Conservation (phyloP, 2,113 vertebrate genomes). For the Tamias sibiricus region DNA sequence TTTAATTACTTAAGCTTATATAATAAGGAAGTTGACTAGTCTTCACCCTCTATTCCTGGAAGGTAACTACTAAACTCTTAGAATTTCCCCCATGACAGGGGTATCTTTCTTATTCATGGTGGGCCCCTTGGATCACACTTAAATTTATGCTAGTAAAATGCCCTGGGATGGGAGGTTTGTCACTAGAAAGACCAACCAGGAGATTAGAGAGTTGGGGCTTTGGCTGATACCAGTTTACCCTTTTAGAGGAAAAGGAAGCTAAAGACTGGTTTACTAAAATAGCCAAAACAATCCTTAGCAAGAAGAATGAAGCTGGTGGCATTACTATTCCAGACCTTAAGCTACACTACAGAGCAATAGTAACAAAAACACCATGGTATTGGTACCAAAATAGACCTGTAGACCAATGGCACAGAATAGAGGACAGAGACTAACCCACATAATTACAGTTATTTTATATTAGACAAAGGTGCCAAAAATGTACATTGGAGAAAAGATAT, state of each 20-base stretch:
- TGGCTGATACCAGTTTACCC: not conserved
- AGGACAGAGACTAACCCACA: too few species aligned
- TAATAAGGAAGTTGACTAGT: not conserved
- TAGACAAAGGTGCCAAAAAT: too few species aligned
- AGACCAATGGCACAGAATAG: too few species aligned
- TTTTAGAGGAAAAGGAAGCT: not conserved
- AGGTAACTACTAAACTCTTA: not conserved
- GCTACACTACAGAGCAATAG: too few species aligned
- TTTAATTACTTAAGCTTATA: not conserved
- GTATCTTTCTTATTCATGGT: not conserved
- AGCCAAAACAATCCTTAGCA: too few species aligned
- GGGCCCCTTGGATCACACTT: not conserved
- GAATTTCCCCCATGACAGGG: not conserved
- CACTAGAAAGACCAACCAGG: slow-evolving; percentile 5
- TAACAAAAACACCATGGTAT: too few species aligned
- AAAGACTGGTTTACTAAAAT: too few species aligned
- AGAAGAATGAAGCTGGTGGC: too few species aligned
- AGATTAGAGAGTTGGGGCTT: not conserved
- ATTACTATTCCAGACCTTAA: too few species aligned
- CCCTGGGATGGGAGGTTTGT: not conserved
- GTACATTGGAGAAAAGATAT: too few species aligned
- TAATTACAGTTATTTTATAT: too few species aligned
- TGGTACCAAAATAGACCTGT: too few species aligned
- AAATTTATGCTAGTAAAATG: not conserved
- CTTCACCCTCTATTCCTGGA: not conserved